Conservation (phyloP, 64 coral and sea anemone species). For the Stylophora pistillata region DNA sequence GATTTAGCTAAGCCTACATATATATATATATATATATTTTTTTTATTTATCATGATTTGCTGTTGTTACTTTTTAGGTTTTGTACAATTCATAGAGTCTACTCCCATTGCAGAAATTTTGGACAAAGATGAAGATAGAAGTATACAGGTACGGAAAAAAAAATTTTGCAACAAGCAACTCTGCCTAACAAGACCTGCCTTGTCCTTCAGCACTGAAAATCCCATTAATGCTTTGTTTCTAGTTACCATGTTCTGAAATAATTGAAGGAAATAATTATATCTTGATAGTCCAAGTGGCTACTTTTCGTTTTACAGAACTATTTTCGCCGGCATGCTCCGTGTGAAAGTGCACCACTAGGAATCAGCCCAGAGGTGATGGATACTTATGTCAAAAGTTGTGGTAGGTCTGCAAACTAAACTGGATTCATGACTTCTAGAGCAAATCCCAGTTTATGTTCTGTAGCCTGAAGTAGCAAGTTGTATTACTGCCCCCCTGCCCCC, state of each 20-base stretch:
- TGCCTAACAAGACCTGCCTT: too few relatives aligned
- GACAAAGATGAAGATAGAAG: slow-evolving; percentile 89
- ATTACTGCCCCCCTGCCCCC: too few relatives aligned
- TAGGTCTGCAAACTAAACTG: slow-evolving; percentile 15
- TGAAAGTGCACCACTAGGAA: slow-evolving; percentile 84
- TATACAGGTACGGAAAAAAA: slow-evolving; percentile 76
- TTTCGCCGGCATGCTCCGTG: slow-evolving; percentile 90
- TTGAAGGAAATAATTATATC: too few relatives aligned
- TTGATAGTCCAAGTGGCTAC: too few relatives aligned
- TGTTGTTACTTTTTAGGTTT: slow-evolving; percentile 61
- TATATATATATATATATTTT: too few relatives aligned
- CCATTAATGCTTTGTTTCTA: background rate
- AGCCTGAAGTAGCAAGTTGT: too few relatives aligned
- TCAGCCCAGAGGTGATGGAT: slow-evolving; percentile 98
- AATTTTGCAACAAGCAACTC: background rate
- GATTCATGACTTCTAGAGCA: too few relatives aligned
- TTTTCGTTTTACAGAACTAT: slow-evolving; percentile 78
- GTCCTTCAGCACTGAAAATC: too few relatives aligned
- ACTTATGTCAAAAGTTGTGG: slow-evolving; percentile 99
- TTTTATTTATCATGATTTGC: background rate
- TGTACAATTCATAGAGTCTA: slow-evolving; percentile 96
- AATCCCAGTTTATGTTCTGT: too few relatives aligned
- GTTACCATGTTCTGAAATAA: too few relatives aligned
- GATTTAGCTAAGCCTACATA: too few relatives aligned
- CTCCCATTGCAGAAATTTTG: slow-evolving; percentile 89